These are phyloP conservation scores for Cepaea hortensis DNA, from an alignment of 2,888 invertebrate species.

Conservation along the genomic window DNA sequence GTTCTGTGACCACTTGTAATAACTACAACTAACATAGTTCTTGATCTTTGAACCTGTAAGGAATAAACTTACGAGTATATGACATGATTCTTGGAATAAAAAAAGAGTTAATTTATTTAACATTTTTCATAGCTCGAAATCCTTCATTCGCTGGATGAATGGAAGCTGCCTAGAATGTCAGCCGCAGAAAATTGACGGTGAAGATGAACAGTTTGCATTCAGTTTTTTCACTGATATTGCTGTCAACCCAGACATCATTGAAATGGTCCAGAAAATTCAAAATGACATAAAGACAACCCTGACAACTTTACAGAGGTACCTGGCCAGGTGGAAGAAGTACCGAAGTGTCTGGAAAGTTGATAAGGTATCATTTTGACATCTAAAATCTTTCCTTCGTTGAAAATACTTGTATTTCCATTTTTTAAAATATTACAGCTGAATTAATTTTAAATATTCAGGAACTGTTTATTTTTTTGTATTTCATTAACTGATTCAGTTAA, in stretches of 20 bases:
- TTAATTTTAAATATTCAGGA: no score
- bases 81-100: no score
- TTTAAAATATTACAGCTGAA: no score
- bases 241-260: slow-evolving; percentile 84
- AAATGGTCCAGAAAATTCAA: slow-evolving; percentile 82
- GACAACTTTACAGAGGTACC: slow-evolving; percentile 82
- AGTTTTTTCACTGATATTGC: slow-evolving; percentile 89
- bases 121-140: slow-evolving; percentile 80
- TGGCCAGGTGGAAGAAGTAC: slow-evolving; percentile 78
- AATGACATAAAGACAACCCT: slow-evolving; percentile 83
- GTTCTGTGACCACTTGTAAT: no score
- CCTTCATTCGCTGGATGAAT: slow-evolving; percentile 90
- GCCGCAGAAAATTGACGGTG: slow-evolving; percentile 80
- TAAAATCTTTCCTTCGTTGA: not conserved
- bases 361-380: slow-evolving; percentile 67
- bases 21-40: no score
- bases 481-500: no score
- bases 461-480: no score
- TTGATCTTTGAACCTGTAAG: no score
- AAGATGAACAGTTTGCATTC: slow-evolving; percentile 82
- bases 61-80: no score
- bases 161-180: slow-evolving; percentile 86
- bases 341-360: slow-evolving; percentile 75
- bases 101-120: no score
- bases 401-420: no score